phyloP scores from a whole-genome alignment of 2,113 vertebrate species.

The Accipiter virgatus region DNA sequence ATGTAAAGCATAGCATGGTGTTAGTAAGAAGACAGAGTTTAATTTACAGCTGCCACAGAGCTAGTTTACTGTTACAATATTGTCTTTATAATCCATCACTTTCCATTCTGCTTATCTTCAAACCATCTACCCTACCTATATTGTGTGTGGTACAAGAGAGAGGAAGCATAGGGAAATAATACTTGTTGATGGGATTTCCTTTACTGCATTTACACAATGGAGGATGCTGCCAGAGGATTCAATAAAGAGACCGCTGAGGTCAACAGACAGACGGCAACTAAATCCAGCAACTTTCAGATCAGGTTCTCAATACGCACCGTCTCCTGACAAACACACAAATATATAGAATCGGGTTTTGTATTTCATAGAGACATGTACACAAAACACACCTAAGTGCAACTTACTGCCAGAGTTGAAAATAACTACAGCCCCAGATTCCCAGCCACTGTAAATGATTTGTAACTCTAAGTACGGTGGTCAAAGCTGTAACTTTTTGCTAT shows the following conservation, averaged over 20 bases:
- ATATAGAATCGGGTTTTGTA: background rate
- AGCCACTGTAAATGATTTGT: background rate
- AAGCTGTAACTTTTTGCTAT: background rate
- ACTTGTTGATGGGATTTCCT: slow-evolving; percentile 62
- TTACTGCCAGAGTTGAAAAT: background rate
- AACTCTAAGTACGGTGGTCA: background rate
- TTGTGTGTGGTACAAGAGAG: background rate
- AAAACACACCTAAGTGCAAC: background rate
- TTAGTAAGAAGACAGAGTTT: slow-evolving; percentile 37
- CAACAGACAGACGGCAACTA: background rate
- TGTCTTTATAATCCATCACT: slow-evolving; percentile 49
- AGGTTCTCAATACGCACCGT: background rate
- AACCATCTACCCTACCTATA: background rate
- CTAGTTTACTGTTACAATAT: background rate
- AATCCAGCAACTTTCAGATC: background rate
- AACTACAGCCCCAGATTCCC: background rate
- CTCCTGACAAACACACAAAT: background rate
- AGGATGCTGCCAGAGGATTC: slow-evolving; percentile 8
- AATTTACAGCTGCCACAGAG: slow-evolving; percentile 48
- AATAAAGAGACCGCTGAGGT: background rate
- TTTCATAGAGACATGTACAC: background rate
- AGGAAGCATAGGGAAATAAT: slow-evolving; percentile 48
- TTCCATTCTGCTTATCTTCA: slow-evolving; percentile 1
- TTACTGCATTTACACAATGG: slow-evolving; percentile 19
- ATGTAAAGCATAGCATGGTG: slow-evolving; percentile 19